Evolutionary conservation across 2,888 invertebrate species (phyloP), one percentile per base, ranked within the genome.

Genomic region (Neoitamus cyanurus): DNA sequence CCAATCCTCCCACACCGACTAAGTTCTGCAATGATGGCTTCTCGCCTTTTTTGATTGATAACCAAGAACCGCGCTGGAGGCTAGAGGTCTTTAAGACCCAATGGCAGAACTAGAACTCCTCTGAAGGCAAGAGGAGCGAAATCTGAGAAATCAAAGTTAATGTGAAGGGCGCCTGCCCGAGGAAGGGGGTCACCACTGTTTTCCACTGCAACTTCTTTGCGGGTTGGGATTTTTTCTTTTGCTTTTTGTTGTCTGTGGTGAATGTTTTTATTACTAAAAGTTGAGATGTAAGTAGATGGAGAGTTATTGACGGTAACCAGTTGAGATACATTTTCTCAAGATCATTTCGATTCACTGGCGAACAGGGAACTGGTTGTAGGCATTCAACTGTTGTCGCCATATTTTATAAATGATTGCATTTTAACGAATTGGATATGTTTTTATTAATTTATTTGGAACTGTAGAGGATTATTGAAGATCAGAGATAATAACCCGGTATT

Each of bases 141-240:
- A 75, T 75, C 42, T 46, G 75, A 75, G 75, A 75, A 42, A 42
- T 75, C 75, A 75, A 75, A 75, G 75, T 42, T 75, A 75, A 75
- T 75, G 75, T 42, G 75, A 75, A 75, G 75, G 75, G 42, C 28
- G 42, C 1, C 13, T 37, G n/a, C 20, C 6, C 42, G 25, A 37
- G 30, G 11, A 75, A 75, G 42, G 13, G 42, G 75, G 75, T 75
- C 75, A 75, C 42, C 6, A 75, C 70, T 37, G 9, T 9, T 28
- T 42, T 75, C 28, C 75, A 37, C 9, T 46, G 25, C 20, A 73
- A 75, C 75, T 20, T 75, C 25, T 37, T 58, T 20, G 5, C 25
- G 3, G 20, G 25, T 34, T 13, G 34, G n/a, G 9, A 58, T 73
- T 36, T 73, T 15, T 73, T 15, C n/a, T 37, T 36, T 7, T 34